phyloP scores from a whole-genome alignment of 2,113 vertebrate genomes.

The Scartelaos histophorus region DNA sequence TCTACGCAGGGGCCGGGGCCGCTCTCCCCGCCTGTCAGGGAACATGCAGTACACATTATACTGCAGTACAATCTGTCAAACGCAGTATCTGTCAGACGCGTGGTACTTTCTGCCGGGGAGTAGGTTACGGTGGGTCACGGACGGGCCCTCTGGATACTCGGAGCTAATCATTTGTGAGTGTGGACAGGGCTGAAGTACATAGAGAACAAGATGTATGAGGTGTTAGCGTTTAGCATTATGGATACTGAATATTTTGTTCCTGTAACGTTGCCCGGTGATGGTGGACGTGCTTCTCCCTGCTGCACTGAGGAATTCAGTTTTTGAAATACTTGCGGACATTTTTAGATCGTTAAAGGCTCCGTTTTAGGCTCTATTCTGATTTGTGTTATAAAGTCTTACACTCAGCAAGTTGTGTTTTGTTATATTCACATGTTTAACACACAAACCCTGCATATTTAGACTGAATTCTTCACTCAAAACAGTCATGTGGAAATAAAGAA shows the following conservation, averaged over 20 bases:
- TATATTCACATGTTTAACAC: too few relatives aligned
- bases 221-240: neutral
- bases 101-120: neutral
- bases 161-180: neutral
- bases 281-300: too few relatives aligned
- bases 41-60: slow-evolving; percentile 40
- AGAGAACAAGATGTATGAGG: neutral
- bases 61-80: neutral
- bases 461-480: too few relatives aligned
- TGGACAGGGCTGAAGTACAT: neutral
- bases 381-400: too few relatives aligned
- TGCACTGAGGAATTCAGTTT: too few relatives aligned
- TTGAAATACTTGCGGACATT: too few relatives aligned
- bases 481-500: too few relatives aligned
- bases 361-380: too few relatives aligned
- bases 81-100: too few relatives aligned
- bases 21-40: slow-evolving; percentile 9
- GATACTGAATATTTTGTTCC: neutral
- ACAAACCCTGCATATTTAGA: too few relatives aligned
- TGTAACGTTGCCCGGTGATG: neutral
- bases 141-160: neutral
- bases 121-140: neutral
- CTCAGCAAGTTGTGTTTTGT: too few relatives aligned
- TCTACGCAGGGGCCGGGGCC: slow-evolving; percentile 19
- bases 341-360: too few relatives aligned